A percentile compares a stretch with the other conserved stretches of the same genome.
These are phyloP conservation scores for Cathartes aura DNA, from an alignment of 2,113 vertebrate species.

Conservation along the genomic window DNA sequence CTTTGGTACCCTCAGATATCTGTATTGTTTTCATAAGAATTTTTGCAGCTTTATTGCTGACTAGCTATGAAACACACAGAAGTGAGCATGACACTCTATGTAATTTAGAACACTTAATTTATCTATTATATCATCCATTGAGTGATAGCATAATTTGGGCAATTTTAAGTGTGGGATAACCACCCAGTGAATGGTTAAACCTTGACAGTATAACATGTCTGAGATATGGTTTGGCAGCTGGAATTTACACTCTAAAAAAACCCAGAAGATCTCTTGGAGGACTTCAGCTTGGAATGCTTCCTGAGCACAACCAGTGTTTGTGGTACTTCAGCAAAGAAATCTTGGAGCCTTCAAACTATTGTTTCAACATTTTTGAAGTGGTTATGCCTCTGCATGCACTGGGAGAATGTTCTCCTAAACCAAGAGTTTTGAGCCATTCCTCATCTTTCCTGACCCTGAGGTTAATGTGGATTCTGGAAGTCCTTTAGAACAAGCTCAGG, in stretches of 20 bases:
- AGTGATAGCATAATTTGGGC: conserved; percentile 34
- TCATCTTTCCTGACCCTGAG: neutral
- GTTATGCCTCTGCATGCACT: neutral
- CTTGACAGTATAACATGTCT: neutral
- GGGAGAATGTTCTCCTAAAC: neutral
- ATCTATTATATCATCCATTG: conserved; percentile 9
- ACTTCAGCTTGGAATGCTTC: neutral
- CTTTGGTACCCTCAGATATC: neutral
- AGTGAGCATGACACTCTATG: neutral
- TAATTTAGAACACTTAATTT: conserved; percentile 41
- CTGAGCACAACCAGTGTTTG: neutral
- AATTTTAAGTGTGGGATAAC: neutral
- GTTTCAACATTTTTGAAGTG: neutral
- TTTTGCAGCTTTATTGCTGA: neutral
- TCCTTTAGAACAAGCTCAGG: neutral
- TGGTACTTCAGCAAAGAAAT: neutral
- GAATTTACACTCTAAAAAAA: neutral
- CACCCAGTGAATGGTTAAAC: neutral
- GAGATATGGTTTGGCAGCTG: neutral
- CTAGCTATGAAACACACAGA: neutral
- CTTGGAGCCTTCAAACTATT: neutral
- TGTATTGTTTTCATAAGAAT: neutral
- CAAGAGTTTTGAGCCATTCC: neutral
- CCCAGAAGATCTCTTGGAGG: neutral
- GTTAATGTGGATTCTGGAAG: neutral